Conservation (phyloP, 2,113 vertebrate species). For the Pelecanus crispus region DNA sequence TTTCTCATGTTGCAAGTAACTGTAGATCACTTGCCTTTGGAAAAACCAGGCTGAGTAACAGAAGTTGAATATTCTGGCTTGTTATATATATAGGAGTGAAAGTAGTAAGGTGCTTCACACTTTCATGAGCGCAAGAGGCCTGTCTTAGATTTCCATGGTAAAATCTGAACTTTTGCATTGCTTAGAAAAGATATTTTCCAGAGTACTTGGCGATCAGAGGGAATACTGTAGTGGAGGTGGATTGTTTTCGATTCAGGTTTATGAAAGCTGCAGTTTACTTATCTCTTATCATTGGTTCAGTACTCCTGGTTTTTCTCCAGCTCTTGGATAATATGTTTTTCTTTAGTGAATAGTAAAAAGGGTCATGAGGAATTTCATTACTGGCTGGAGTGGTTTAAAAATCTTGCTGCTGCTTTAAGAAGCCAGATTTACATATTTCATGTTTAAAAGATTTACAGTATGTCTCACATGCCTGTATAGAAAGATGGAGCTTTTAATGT, state of each 20-base stretch:
- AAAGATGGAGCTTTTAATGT: constrained; percentile 11
- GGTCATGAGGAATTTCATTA: accelerated
- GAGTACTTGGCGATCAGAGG: neutral
- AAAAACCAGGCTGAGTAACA: neutral
- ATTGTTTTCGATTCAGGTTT: neutral
- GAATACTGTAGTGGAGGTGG: neutral
- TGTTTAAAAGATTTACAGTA: constrained; percentile 3
- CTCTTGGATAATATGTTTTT: neutral
- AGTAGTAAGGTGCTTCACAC: neutral
- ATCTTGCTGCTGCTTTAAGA: constrained; percentile 10
- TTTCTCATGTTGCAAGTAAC: neutral
- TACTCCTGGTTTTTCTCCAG: neutral
- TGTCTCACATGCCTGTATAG: neutral
- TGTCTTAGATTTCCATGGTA: neutral
- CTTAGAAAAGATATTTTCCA: neutral
- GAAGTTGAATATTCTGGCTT: neutral
- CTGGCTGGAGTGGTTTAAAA: neutral
- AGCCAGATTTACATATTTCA: constrained; percentile 1
- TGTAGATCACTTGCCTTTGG: neutral
- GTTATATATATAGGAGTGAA: neutral
- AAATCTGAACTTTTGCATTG: neutral
- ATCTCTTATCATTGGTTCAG: neutral
- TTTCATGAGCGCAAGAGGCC: neutral
- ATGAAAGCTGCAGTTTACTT: neutral
- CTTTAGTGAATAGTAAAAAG: neutral